Evolutionary conservation across 1,140 invertebrate species (phyloP), one percentile per base, ranked within the genome.

Genomic region (Cotesia vestalis): DNA sequence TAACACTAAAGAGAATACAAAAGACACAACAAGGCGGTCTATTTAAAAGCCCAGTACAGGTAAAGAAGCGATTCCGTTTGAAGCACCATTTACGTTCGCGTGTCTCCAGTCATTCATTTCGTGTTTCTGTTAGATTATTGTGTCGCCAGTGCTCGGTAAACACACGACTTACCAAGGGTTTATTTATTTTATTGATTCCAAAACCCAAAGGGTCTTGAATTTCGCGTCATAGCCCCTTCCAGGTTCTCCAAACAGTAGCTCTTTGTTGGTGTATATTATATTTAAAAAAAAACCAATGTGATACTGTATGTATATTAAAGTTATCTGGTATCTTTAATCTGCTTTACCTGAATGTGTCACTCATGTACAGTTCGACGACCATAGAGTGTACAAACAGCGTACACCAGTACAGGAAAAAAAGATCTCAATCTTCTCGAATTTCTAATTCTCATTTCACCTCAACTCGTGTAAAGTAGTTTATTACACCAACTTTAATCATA

Each of bases 141-240:
- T 17, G 62, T 66, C 11, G 62, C 52, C 63, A 53, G 62, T 57
- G 14, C 40, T 51, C 40, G 62, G 55, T 72, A 72, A 72, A 72
- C 52, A 71, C 59, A 40, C 53, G 52, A 40, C 11, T 27, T 53
- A 71, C 61, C 20, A 20, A 35, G 34, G 46, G 6, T 66, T 63
- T 72, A 72, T 66, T 72, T 72, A 72, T 72, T 72, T 72, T 72
- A 72, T 72, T 72, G 70, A 72, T 72, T 72, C 53, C 20, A 71
- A 52, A 55, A 20, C 27, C 46, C 34, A 17, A n/a, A 60, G 57
- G 60, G n/a, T 17, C 40, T 46, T 14, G 46, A 61, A 51, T 69
- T 69, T 20, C 57, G 40, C 57, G 35, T 69, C 68, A 61, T 61
- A 61, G 61, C 17, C 9, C 64, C 3, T 17, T 35, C 8, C 12